Evolutionary conservation across 1,140 invertebrate species (phyloP).

Genomic region (Odontomachus brunneus): DNA sequence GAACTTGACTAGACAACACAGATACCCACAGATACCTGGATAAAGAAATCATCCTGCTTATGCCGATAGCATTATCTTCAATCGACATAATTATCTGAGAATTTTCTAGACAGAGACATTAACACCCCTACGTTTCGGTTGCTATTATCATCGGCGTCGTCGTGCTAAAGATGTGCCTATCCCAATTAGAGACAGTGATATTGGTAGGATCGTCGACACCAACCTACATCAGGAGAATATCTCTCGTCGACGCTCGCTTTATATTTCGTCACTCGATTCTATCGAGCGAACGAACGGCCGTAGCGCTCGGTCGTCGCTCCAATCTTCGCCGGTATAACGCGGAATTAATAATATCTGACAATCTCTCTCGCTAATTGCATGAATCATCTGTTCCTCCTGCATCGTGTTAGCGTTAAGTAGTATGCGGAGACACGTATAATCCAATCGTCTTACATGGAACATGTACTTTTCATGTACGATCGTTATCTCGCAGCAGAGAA

Average conservation of each 20-base stretch:
- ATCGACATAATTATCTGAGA: no score
- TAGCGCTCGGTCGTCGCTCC: slow-evolving; percentile 38
- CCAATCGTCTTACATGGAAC: neutral
- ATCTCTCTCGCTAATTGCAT: slow-evolving; percentile 58
- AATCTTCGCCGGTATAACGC: slow-evolving; percentile 26
- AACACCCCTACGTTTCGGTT: no score
- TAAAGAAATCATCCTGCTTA: no score
- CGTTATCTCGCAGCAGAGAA: slow-evolving; percentile 20
- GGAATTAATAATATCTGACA: slow-evolving; percentile 63
- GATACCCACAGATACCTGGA: no score
- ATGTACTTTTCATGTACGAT: slow-evolving; percentile 7
- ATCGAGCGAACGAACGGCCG: slow-evolving; percentile 1
- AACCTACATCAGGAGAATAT: neutral
- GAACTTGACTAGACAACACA: no score
- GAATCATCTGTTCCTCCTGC: slow-evolving; percentile 35
- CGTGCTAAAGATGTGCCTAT: slow-evolving; percentile 67
- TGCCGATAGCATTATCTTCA: no score
- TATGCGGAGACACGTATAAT: slow-evolving; percentile 34
- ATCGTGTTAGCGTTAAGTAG: slow-evolving; percentile 20
- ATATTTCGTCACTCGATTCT: slow-evolving; percentile 64
- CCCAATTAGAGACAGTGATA: slow-evolving; percentile 67
- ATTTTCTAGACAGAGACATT: no score
- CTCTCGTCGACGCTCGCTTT: slow-evolving; percentile 33
- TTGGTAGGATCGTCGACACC: slow-evolving; percentile 22
- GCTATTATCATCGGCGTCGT: slow-evolving; percentile 38